Evolutionary conservation across 2,797 vertebrate species (phyloP).

Genomic region (Rhinella marina): DNA sequence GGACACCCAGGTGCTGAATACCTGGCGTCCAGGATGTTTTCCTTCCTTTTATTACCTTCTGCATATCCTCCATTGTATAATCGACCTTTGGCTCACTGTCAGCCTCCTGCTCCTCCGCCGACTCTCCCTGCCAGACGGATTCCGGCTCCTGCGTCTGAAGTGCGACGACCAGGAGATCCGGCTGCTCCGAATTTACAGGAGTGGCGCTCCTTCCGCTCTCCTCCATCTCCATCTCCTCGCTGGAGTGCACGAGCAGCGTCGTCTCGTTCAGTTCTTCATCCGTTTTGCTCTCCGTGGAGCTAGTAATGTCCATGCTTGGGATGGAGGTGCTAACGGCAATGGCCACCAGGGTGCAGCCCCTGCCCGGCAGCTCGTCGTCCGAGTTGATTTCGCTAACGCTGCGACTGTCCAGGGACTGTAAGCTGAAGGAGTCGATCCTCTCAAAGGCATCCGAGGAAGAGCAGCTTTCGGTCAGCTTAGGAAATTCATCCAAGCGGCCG

Average conservation of each 20-base stretch:
- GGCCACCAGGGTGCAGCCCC: slow-evolving; percentile 82
- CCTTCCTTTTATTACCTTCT: slow-evolving; percentile 81
- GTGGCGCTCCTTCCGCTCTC: slow-evolving; percentile 96
- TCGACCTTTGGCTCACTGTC: slow-evolving; percentile 76
- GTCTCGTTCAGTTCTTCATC: slow-evolving; percentile 74
- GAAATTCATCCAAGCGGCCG: slow-evolving; percentile 89
- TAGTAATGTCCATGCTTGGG: slow-evolving; percentile 67
- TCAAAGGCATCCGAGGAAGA: slow-evolving; percentile 96
- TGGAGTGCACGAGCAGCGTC: slow-evolving; percentile 71
- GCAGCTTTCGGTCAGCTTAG: slow-evolving; percentile 94
- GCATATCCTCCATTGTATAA: slow-evolving; percentile 82
- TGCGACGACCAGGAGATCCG: slow-evolving; percentile 79
- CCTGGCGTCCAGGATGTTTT: not conserved
- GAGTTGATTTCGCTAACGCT: slow-evolving; percentile 98
- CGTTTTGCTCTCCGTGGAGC: slow-evolving; percentile 65
- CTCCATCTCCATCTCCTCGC: slow-evolving; percentile 93
- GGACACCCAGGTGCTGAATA: not conserved
- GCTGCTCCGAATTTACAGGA: slow-evolving; percentile 93
- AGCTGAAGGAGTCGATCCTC: slow-evolving; percentile 95
- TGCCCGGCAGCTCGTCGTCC: slow-evolving; percentile 90
- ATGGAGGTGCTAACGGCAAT: slow-evolving; percentile 74
- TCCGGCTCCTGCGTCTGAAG: slow-evolving; percentile 63
- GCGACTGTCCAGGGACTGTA: slow-evolving; percentile 95
- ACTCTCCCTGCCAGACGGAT: slow-evolving; percentile 41
- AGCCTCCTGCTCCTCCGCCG: slow-evolving; percentile 30